These are phyloP conservation scores for Argentina silus DNA, from an alignment of 2,797 vertebrate genomes.

Conservation along the genomic window DNA sequence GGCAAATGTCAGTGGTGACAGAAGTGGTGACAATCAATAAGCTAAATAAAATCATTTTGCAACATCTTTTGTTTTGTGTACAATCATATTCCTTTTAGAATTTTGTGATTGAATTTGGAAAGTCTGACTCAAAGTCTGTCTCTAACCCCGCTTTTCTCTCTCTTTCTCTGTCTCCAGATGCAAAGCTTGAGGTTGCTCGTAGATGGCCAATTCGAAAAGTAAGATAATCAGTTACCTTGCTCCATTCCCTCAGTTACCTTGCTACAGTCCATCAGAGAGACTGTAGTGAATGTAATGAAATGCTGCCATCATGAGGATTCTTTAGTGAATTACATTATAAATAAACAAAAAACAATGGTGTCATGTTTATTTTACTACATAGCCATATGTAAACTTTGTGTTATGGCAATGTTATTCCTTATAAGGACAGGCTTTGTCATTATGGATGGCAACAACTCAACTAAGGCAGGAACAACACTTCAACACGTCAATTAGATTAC, in stretches of 20 bases:
- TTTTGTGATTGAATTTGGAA: neutral
- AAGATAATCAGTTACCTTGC: slow-evolving; percentile 11
- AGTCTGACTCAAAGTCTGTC: neutral
- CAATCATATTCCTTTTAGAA: slow-evolving; percentile 15
- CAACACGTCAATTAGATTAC: neutral
- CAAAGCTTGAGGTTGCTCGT: slow-evolving; percentile 24
- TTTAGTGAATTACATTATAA: slow-evolving; percentile 1
- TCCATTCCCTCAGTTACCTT: neutral
- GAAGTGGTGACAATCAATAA: neutral
- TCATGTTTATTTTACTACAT: neutral
- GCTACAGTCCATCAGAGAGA: neutral
- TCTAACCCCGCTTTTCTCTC: neutral
- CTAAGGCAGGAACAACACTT: neutral
- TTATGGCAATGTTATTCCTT: neutral
- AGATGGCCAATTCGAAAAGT: slow-evolving; percentile 47
- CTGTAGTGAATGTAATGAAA: neutral
- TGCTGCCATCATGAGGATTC: slow-evolving; percentile 20
- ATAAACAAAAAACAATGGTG: neutral
- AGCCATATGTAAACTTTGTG: neutral
- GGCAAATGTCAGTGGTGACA: neutral
- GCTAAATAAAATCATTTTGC: neutral
- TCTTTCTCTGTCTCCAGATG: slow-evolving; percentile 31
- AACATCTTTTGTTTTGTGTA: neutral
- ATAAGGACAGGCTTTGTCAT: neutral
- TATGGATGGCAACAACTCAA: neutral